A percentile compares a stretch with the other conserved stretches of the same genome.
These are phyloP conservation scores for Camponotus vicinus DNA, from an alignment of 1,140 invertebrate species.

Conservation along the genomic window DNA sequence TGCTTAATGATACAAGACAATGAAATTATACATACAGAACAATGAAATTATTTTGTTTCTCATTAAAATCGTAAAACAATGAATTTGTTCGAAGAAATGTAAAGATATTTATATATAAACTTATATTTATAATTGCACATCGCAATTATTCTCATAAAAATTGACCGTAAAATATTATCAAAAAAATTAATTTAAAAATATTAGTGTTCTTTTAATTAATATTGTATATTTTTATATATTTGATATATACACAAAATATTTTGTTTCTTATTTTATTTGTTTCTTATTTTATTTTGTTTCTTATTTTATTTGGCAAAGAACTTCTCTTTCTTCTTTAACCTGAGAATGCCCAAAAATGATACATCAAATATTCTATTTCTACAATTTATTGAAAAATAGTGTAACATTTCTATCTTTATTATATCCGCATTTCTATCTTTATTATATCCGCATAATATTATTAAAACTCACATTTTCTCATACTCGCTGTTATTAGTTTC, in stretches of 20 bases:
- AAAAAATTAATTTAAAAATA: not conserved
- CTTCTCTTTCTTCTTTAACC: not conserved
- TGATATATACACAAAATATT: not conserved
- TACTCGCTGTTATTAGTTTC: constrained; percentile 6
- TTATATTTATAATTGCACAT: not conserved
- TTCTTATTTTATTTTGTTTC: not conserved
- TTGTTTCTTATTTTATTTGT: not conserved
- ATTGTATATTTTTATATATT: not conserved
- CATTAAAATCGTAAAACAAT: too few relatives aligned
- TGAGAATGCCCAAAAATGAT: not conserved
- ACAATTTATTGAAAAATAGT: not conserved
- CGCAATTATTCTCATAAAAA: not conserved
- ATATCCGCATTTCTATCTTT: not conserved
- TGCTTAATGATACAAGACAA: not conserved
- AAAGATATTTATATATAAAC: not conserved
- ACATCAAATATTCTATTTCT: not conserved
- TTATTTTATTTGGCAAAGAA: not conserved
- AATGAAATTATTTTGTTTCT: too few relatives aligned
- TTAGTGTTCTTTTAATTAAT: not conserved
- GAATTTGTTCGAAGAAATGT: not conserved
- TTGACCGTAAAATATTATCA: not conserved
- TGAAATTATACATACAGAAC: not conserved
- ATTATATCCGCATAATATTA: not conserved
- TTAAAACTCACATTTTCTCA: constrained; percentile 10
- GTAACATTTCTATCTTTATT: not conserved